Evolutionary conservation across 2,888 invertebrate species (phyloP), one percentile per base, ranked within the genome.

Genomic region (Parascotia fuliginaria): DNA sequence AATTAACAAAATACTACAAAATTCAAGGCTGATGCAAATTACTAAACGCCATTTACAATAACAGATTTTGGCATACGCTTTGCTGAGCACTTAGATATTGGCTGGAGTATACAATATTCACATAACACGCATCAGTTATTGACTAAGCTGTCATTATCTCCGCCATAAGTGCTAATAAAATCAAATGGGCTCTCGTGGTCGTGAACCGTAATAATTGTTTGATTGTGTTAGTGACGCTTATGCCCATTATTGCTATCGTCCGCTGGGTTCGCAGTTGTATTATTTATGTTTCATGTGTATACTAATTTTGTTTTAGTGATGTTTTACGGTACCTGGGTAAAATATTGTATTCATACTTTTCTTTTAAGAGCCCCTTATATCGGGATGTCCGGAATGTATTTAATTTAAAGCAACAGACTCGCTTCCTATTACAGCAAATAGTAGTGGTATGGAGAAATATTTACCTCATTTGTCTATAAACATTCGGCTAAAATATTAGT

Each of bases 111-210:
- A 22, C 42, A 42, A 7, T 13, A 19, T 33, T 16, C 16, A 24
- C 22, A 33, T 32, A 37, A 47, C 27, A 34, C 40, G 24, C 34
- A 39, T 40, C 16, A 11, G 34, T 31, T 50, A 40, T 50, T 40
- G 34, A 31, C 40, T 40, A 44, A 36, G 34, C 43, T 34, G 32
- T 29, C 22, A 43, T 43, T 49, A 46, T 46, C 28, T 42, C 22
- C 28, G 9, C 42, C 14, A n/a, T 37, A 39, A 33, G 49, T 43
- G 33, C 28, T 39, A 49, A 43, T 49, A 49, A 49, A 49, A 49
- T 42, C 33, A 24, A 43, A 43, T 38, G 38, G 22, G 9, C 15
- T 19, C 32, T 28, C 29, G 29, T 28, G 33, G 34, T 34, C 39
- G 39, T 34, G 39, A 39, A 39, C 29, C 33, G 38, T 27, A 37